These are phyloP conservation scores for Cynodonichthys magdalenae DNA, from an alignment of 2,797 vertebrate genomes.

Conservation along the genomic window DNA sequence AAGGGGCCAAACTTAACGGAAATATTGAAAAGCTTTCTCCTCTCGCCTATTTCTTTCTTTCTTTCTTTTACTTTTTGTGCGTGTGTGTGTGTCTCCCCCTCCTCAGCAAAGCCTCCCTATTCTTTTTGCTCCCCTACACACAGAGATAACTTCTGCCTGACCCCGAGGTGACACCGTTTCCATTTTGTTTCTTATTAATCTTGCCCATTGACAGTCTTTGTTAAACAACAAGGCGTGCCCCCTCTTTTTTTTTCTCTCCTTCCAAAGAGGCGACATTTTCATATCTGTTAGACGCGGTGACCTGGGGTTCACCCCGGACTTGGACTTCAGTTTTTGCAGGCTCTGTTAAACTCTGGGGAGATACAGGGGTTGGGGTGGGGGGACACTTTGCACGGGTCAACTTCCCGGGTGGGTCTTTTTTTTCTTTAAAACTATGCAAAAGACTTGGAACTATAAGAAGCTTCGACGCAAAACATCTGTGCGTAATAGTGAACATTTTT, in stretches of 20 bases:
- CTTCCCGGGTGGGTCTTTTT: slow-evolving; percentile 43
- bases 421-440: slow-evolving; percentile 42
- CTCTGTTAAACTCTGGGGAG: slow-evolving; percentile 86
- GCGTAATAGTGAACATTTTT: not conserved
- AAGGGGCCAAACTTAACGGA: slow-evolving; percentile 75
- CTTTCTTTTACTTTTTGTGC: not conserved
- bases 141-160: slow-evolving; percentile 93
- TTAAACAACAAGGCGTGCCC: slow-evolving; percentile 99
- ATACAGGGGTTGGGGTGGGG: slow-evolving; percentile 33
- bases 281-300: slow-evolving; percentile 99
- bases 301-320: slow-evolving; percentile 99
- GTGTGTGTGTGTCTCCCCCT: not conserved
- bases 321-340: slow-evolving; percentile 94
- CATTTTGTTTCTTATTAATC: slow-evolving; percentile 99
- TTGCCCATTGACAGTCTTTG: slow-evolving; percentile 99
- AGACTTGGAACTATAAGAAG: slow-evolving; percentile 37
- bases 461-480: slow-evolving; percentile 14
- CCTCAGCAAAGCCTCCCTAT: slow-evolving; percentile 38
- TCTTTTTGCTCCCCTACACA: slow-evolving; percentile 76
- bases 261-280: slow-evolving; percentile 96
- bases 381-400: slow-evolving; percentile 84
- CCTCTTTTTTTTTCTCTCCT: slow-evolving; percentile 71
- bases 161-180: slow-evolving; percentile 96
- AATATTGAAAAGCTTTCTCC: slow-evolving; percentile 74
- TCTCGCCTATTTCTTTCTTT: slow-evolving; percentile 64